Conservation (phyloP, 2,113 vertebrate species). For the Burhinus oedicnemus region DNA sequence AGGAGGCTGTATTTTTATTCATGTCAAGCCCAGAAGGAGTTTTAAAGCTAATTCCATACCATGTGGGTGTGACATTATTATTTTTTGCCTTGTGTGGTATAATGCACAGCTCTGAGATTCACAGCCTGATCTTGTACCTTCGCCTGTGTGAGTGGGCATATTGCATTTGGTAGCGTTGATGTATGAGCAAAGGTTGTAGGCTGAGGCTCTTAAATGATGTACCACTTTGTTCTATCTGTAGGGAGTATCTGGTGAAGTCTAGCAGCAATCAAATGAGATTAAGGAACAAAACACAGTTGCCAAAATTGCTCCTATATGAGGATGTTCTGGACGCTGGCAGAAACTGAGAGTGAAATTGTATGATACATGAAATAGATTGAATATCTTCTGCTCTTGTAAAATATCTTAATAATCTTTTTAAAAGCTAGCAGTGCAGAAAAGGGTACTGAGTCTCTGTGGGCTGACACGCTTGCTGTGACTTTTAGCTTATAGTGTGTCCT, state of each 20-base stretch:
- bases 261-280: neutral
- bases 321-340: neutral
- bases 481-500: neutral
- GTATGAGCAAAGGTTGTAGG: neutral
- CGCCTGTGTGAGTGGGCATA: neutral
- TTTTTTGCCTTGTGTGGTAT: neutral
- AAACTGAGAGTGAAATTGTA: neutral
- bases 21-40: neutral
- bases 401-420: neutral
- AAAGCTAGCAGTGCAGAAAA: neutral
- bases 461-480: neutral
- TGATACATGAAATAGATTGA: neutral
- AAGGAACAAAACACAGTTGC: neutral
- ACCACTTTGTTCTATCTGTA: neutral
- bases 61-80: neutral
- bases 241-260: neutral
- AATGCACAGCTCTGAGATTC: neutral
- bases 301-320: neutral
- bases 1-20: neutral
- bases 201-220: neutral
- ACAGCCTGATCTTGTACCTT: neutral
- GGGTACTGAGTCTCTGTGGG: rapidly evolving
- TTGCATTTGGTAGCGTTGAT: neutral
- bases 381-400: neutral
- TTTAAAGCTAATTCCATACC: neutral